Evolutionary conservation across 1,140 invertebrate genomes (phyloP), one percentile per base, ranked within the genome.

Genomic region (Epicauta chinensis): DNA sequence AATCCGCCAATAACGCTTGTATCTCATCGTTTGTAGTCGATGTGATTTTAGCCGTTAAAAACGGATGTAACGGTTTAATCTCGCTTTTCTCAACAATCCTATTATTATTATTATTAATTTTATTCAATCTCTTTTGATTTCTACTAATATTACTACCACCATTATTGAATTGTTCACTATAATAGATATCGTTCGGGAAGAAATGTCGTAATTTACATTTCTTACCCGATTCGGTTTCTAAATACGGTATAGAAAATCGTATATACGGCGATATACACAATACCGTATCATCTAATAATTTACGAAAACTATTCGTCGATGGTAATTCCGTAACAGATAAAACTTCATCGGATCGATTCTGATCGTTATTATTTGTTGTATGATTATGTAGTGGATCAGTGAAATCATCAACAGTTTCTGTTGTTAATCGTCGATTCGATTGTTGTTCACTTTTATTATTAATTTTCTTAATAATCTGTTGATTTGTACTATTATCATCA

Each of bases 201-300:
- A 84, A 93, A 14, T 73, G 74, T 7, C 91, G 73, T 1, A 95
- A 66, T 14, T 78, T 71, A 68, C 91, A 94, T 51, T 83, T 83
- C 16, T 82, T 77, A 0, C 93, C 92, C 2, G 71, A 72, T 63
- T 91, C 86, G 0, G 91, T 93, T 70, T 95, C 91, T 51, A 97
- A 69, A 71, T 88, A 97, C 0, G 95, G 95, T 35, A 94, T 75
- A 0, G 83, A 79, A 60, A 91, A 89, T 51, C 85, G 83, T 1
- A 94, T 74, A 72, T 86, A 91, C 0, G 94, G 93, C 0, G 93
- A 97, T 55, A 88, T 81, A 0, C 87, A 92, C 0, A 97, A 73
- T 48, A 88, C 73, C 0, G 82, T 82, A 23, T 84, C 84, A 52
- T 86, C 81, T 2, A 94, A 69, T 2, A 81, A 77, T 63, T 86